These are phyloP conservation scores for Azemiops feae DNA, from an alignment of 2,113 vertebrate species.

Conservation along the genomic window DNA sequence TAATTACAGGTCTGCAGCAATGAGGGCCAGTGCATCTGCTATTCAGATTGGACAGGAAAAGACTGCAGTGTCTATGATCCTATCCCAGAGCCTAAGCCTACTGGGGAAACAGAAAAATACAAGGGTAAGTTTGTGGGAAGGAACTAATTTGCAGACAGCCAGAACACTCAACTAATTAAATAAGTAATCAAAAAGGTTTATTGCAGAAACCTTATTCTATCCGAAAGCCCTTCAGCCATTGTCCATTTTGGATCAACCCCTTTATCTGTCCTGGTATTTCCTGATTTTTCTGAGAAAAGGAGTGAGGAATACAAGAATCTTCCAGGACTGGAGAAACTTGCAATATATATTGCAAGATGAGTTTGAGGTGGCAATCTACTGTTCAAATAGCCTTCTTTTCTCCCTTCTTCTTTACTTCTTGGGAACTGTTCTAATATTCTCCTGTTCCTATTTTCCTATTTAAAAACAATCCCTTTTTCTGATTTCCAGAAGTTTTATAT, in stretches of 20 bases:
- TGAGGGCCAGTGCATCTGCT: slow-evolving; percentile 93
- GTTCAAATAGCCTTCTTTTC: not conserved
- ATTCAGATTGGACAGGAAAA: slow-evolving; percentile 91
- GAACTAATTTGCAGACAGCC: not conserved
- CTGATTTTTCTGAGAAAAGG: not conserved
- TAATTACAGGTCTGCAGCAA: slow-evolving; percentile 86
- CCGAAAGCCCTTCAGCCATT: not conserved
- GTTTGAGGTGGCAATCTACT: not conserved
- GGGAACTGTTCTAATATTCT: not conserved
- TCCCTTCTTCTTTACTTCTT: not conserved
- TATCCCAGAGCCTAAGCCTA: slow-evolving; percentile 80
- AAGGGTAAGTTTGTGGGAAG: slow-evolving; percentile 76
- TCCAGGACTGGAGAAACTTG: not conserved
- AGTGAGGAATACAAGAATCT: not conserved
- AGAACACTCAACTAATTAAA: not conserved
- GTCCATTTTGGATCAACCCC: not conserved
- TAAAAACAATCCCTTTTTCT: not conserved
- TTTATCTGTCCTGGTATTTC: not conserved
- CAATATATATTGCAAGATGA: not conserved
- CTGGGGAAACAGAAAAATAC: slow-evolving; percentile 78
- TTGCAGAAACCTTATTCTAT: not conserved
- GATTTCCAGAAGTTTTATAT: not conserved
- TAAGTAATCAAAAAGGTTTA: not conserved
- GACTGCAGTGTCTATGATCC: slow-evolving; percentile 93
- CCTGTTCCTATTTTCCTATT: not conserved